phyloP scores from a whole-genome alignment of 2,888 invertebrate genomes.

The Chydorus sphaericus region DNA sequence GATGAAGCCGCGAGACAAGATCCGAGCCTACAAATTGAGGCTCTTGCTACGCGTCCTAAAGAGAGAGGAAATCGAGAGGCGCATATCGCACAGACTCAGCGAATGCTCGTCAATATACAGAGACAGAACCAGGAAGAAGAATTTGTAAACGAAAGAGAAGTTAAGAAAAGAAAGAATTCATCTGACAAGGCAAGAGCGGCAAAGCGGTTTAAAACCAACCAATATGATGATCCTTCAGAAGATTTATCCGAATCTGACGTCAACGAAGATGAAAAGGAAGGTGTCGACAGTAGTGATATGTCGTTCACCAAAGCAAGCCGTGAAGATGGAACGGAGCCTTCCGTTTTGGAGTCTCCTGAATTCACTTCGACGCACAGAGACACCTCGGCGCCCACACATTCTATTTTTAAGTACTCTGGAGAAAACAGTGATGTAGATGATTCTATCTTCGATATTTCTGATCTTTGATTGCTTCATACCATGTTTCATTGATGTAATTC shows the following conservation, averaged over 20 bases:
- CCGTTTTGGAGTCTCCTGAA: background rate
- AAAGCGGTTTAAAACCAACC: background rate
- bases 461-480: too few species aligned
- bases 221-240: background rate
- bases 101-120: background rate
- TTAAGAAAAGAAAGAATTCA: too few species aligned
- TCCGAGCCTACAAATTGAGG: background rate
- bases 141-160: background rate
- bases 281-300: background rate
- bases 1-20: background rate
- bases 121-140: background rate
- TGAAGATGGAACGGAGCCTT: background rate
- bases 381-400: too few species aligned
- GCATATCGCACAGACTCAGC: background rate
- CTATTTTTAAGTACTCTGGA: background rate
- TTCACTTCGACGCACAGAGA: background rate
- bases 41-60: background rate
- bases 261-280: background rate
- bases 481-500: too few species aligned
- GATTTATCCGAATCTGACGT: too few species aligned
- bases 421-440: background rate
- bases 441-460: background rate
- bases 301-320: background rate
- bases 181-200: background rate
- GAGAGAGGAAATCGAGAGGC: background rate